Evolutionary conservation across 1,140 invertebrate species (phyloP).

Genomic region (Drosophila simulans): DNA sequence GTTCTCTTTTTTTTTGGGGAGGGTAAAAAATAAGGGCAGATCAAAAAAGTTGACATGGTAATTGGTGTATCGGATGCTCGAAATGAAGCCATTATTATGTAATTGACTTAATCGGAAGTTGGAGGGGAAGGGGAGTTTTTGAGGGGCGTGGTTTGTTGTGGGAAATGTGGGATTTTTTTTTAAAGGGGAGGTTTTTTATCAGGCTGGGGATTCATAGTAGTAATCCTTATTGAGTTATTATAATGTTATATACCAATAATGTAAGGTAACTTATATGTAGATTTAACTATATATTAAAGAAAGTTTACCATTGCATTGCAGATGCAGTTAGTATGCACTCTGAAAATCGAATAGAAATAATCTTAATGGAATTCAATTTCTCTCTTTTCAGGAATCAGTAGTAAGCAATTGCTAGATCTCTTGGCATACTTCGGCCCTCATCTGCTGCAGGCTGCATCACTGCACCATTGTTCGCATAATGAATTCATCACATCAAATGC

Average conservation of each 20-base stretch:
- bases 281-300: no score
- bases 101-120: conserved; percentile 46
- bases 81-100: conserved; percentile 53
- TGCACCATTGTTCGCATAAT: conserved; percentile 46
- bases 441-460: conserved; percentile 12
- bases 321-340: not conserved
- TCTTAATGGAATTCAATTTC: not conserved
- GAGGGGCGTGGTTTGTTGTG: conserved; percentile 31
- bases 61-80: conserved; percentile 52
- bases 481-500: conserved; percentile 59
- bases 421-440: conserved; percentile 13
- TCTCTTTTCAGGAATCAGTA: not conserved
- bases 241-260: no score
- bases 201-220: no score
- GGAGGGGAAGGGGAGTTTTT: conserved; percentile 13
- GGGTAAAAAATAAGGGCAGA: conserved; percentile 37
- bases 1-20: conserved; percentile 43
- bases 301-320: not conserved
- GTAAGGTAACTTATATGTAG: no score
- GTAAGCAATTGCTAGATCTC: conserved; percentile 15
- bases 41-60: conserved; percentile 62
- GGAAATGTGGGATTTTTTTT: conserved; percentile 42
- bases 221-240: no score
- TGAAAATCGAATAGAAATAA: not conserved
- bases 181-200: not conserved